Evolutionary conservation across 2,113 vertebrate species (phyloP), one percentile per base, ranked within the genome.

Genomic region (Bufo gargarizans): DNA sequence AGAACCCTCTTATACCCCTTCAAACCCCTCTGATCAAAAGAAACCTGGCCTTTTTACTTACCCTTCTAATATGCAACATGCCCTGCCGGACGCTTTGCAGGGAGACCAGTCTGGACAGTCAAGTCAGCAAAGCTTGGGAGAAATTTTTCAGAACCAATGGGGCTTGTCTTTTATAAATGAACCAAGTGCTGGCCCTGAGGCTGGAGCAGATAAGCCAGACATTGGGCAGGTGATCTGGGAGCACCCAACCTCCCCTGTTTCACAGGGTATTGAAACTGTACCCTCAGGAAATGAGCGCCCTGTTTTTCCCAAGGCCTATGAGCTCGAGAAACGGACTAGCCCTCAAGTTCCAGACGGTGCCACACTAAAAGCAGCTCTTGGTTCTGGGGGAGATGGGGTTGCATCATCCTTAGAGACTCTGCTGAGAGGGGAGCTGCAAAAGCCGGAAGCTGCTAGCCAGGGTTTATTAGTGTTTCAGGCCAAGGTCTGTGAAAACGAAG

Each of bases 111-210:
- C n/a, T n/a, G n/a, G n/a, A n/a, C n/a, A n/a, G n/a, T 94, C 97
- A 82, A 98, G 96, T 96, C 97, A 98, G 95, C 98, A 99, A 94
- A 96, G 96, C 92, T 94, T 99, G 94, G 97, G 97, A 89, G 98
- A 99, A 91, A 99, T 99, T 93, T 99, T 99, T 95, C 97, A 99
- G 95, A 99, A 99, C 95, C 97, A 99, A 92, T 99, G 98, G 98
- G 98, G 98, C 89, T 97, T 99, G 93, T 99, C 98, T 84, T 99
- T 99, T 94, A 99, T 99, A 92, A 99, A 99, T 1, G 98, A 99
- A 90, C 97, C 97, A 91, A 99, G 95, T 83, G 94, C 96, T 82
- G 96, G 96, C 56, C 95, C 96, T 0, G 98, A 99, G 74, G 94
- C 96, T 80, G 94, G 93, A 77, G 92, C 71, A 71, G 94, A 94